Percentiles rank a stretch among this genome's conserved stretches.
These are phyloP conservation scores for Trichoplusia ni DNA, from an alignment of 1,140 invertebrate species.

Conservation along the genomic window DNA sequence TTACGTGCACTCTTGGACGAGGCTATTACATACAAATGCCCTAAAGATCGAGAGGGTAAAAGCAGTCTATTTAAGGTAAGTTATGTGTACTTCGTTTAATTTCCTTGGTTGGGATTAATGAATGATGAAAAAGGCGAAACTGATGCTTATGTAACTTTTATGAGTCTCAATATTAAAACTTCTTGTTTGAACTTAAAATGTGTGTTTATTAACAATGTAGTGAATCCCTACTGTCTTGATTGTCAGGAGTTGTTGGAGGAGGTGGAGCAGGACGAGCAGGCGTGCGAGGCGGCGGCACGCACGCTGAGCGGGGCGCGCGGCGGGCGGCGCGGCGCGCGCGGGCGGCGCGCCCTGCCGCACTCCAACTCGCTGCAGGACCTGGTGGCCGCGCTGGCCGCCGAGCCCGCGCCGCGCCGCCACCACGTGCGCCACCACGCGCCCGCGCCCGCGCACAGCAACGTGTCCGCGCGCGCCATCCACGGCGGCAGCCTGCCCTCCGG, in stretches of 20 bases:
- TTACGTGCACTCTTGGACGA: conserved; percentile 88
- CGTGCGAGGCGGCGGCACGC: conserved; percentile 64
- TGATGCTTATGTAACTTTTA: too few relatives aligned
- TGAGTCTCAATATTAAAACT: too few relatives aligned
- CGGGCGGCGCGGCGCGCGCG: conserved; percentile 44
- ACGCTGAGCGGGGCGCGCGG: conserved; percentile 40
- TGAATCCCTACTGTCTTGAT: too few relatives aligned
- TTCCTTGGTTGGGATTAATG: too few relatives aligned
- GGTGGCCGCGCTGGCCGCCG: conserved; percentile 68
- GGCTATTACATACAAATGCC: conserved; percentile 88
- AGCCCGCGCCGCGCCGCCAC: conserved; percentile 54
- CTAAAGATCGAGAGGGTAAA: conserved; percentile 89
- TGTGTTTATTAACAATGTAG: too few relatives aligned
- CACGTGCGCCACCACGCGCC: conserved; percentile 49
- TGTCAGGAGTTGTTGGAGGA: conserved; percentile 72
- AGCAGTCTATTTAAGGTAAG: conserved; percentile 88
- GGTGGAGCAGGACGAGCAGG: conserved; percentile 73
- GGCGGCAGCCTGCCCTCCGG: conserved; percentile 78
- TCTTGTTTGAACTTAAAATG: too few relatives aligned
- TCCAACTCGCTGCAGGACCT: conserved; percentile 72
- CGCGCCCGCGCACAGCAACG: conserved; percentile 43
- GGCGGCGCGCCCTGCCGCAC: conserved; percentile 58
- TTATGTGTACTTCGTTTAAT: conserved; percentile 12
- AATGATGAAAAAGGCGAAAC: too few relatives aligned
- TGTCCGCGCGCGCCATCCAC: conserved; percentile 71